These are phyloP conservation scores for Chelon labrosus DNA, from an alignment of 2,797 vertebrate genomes.

Conservation along the genomic window DNA sequence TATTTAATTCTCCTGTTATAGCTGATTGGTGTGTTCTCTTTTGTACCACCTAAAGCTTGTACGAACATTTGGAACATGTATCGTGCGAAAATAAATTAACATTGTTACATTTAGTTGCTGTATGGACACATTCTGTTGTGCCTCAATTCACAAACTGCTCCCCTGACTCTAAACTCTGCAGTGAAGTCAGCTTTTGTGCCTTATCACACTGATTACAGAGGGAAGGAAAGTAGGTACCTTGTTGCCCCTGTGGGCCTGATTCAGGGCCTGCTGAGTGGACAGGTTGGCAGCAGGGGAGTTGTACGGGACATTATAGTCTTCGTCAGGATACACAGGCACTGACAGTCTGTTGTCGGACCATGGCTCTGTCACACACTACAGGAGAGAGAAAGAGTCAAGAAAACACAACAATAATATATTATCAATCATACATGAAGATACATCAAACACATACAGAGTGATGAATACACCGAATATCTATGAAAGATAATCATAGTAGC, in stretches of 20 bases:
- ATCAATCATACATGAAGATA: too few species aligned
- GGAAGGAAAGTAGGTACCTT: constrained; percentile 60
- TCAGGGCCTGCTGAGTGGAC: constrained; percentile 71
- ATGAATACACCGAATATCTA: too few species aligned
- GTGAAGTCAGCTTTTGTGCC: not conserved
- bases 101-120: not conserved
- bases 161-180: not conserved
- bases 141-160: not conserved
- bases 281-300: constrained; percentile 74
- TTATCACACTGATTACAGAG: too few species aligned
- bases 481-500: too few species aligned
- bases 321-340: constrained; percentile 62
- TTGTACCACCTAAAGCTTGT: too few species aligned
- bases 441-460: too few species aligned
- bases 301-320: constrained; percentile 75
- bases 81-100: not conserved
- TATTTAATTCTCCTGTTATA: too few species aligned
- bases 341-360: constrained; percentile 79
- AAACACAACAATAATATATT: too few species aligned
- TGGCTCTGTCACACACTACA: constrained; percentile 55
- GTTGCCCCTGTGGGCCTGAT: constrained; percentile 82
- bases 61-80: not conserved
- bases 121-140: not conserved
- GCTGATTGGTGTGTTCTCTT: too few species aligned
- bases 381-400: not conserved